These are phyloP conservation scores for Pseudolycoriella hygida DNA, from an alignment of 2,888 invertebrate species.

Conservation along the genomic window DNA sequence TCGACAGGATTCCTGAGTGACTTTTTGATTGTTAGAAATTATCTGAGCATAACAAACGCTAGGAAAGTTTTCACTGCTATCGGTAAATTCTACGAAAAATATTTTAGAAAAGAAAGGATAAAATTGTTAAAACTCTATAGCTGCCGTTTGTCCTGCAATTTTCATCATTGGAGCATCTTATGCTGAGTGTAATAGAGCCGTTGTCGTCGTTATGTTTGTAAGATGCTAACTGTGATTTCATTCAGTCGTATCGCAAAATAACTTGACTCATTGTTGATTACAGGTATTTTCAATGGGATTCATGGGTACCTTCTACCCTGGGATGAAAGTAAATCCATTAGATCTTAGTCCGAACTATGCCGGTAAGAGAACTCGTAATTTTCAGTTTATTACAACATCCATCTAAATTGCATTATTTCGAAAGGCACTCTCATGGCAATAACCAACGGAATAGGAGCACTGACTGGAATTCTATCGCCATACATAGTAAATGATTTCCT, in stretches of 20 bases:
- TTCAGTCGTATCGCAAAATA: too few species aligned
- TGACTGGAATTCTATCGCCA: slow-evolving; percentile 52
- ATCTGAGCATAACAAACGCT: slow-evolving; percentile 35
- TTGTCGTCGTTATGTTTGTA: slow-evolving; percentile 41
- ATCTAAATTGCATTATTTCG: too few species aligned
- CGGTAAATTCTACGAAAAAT: slow-evolving; percentile 30
- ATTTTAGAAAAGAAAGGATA: too few species aligned
- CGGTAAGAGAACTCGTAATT: too few species aligned
- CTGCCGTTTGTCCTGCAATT: slow-evolving; percentile 46
- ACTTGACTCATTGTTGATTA: too few species aligned
- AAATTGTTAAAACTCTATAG: slow-evolving; percentile 22
- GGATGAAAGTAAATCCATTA: slow-evolving; percentile 50
- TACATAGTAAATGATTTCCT: slow-evolving; percentile 35
- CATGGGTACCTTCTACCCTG: slow-evolving; percentile 53
- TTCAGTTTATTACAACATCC: too few species aligned
- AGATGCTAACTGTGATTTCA: too few species aligned
- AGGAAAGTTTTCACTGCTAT: slow-evolving; percentile 50
- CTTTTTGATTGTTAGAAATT: slow-evolving; percentile 39
- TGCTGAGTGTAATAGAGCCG: slow-evolving; percentile 42
- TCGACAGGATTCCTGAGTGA: slow-evolving; percentile 49
- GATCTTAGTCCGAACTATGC: slow-evolving; percentile 49
- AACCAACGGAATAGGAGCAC: slow-evolving; percentile 51
- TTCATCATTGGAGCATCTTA: slow-evolving; percentile 51
- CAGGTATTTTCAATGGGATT: slow-evolving; percentile 42
- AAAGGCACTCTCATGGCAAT: slow-evolving; percentile 49